phyloP scores from a whole-genome alignment of 2,888 invertebrate species.

The Ormyrus nitidulus region DNA sequence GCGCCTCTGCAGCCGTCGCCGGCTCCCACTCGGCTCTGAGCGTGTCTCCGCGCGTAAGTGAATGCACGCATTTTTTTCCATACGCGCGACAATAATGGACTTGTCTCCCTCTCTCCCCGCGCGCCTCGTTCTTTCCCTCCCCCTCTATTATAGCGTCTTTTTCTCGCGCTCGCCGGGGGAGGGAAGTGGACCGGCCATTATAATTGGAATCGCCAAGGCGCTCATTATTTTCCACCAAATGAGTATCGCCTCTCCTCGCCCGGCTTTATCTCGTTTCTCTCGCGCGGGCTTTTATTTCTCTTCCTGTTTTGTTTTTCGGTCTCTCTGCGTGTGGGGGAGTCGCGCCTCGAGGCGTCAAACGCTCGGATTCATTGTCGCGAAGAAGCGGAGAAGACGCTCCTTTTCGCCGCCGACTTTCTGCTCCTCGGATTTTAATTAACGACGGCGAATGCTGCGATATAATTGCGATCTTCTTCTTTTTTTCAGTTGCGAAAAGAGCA shows the following conservation, averaged over 20 bases:
- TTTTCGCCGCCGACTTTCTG: background rate
- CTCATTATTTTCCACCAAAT: conserved; percentile 49
- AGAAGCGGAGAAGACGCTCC: background rate
- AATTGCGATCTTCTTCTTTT: conserved; percentile 24
- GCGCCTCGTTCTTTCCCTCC: background rate
- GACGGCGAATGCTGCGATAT: conserved; percentile 14
- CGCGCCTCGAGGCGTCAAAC: conserved; percentile 14
- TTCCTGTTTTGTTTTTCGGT: background rate
- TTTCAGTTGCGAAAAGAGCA: background rate
- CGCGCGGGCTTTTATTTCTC: background rate
- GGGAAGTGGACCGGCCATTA: conserved; percentile 21
- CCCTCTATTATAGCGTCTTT: too few relatives aligned
- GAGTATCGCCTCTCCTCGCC: conserved; percentile 24
- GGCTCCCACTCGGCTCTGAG: too few relatives aligned
- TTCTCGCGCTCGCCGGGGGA: background rate
- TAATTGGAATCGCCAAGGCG: conserved; percentile 38
- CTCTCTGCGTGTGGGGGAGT: background rate
- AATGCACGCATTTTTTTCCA: background rate
- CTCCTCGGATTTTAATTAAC: conserved; percentile 44
- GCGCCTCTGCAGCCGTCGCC: background rate
- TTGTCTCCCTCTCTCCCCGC: background rate
- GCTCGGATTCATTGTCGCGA: conserved; percentile 33
- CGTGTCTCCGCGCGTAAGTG: background rate
- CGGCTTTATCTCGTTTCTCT: background rate
- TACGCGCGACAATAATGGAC: background rate